Base-by-base conservation (phyloP, 2,888 invertebrate genomes). In the Cantharis lateralis region DNA sequence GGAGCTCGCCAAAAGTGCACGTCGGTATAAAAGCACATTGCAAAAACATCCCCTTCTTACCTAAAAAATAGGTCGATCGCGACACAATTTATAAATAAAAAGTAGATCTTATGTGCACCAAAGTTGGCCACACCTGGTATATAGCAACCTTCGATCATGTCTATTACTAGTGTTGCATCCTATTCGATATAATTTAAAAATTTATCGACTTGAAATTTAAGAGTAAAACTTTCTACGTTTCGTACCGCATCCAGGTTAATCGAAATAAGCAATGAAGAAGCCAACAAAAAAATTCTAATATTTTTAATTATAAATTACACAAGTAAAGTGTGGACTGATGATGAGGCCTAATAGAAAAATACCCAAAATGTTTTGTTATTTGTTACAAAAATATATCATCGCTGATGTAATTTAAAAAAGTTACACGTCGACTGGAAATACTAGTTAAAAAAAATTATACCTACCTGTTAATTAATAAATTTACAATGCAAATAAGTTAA, bases 401-500 rank as follows among this genome's bases (percentile, higher is more conserved):
- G 11, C 10, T 11, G 11, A 10, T 26, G 10, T 10, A 26, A 26
- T 26, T 26, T 26, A 11, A 28, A 28, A 11, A 28, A 28, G 11
- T 28, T 28, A 28, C 28, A 28, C 3, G 28, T 28, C 1, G 28
- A 28, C 2, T 28, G 28, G 16, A 18, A 15, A 28, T 28, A n/a
- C n/a, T n/a, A 2, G 3, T 28, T 11, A 18, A 64, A 18, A 16
- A n/a, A 20, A 13, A 66, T 20, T 28, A 62, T 62, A 64, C 28
- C 64, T 72, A 72, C 71, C 63, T 72, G 62, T 72, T 64, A 64
- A 64, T 64, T 48, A 48, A n/a, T 48, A n/a, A 28, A 32, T 72
- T 63, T 64, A 64, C 64, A 28, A 72, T 72, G 24, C 26, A 72
- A 72, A 72, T 72, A 73, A 24, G n/a, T 20, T 68, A 48, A n/a